Percentiles rank a stretch among this genome's conserved stretches.
Conservation (phyloP, 2,888 invertebrate genomes). For the Magallana nippona region DNA sequence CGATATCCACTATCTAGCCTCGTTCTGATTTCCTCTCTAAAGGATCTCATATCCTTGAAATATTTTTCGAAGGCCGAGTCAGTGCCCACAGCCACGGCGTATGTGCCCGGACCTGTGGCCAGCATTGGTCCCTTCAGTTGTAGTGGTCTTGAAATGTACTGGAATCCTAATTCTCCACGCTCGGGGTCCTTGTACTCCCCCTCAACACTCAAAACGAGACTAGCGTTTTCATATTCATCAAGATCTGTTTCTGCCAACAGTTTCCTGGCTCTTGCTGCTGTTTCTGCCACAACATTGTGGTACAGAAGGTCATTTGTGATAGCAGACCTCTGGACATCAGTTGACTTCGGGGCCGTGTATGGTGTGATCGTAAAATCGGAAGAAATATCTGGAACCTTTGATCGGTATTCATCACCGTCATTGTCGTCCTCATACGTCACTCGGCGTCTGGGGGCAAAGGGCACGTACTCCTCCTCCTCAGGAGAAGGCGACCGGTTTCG, state of each 20-base stretch:
- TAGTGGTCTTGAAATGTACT: constrained; percentile 71
- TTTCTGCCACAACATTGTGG: constrained; percentile 66
- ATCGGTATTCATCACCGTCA: constrained; percentile 46
- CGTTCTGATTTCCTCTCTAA: constrained; percentile 61
- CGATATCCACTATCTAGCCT: constrained; percentile 63
- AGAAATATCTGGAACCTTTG: constrained; percentile 53
- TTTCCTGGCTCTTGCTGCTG: constrained; percentile 66
- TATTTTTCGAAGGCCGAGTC: constrained; percentile 62
- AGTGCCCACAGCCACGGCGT: constrained; percentile 56
- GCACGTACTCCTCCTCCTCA: constrained; percentile 67
- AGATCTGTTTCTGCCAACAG: constrained; percentile 63
- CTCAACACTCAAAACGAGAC: constrained; percentile 71
- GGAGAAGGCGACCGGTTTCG: constrained; percentile 50
- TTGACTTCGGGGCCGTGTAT: constrained; percentile 16
- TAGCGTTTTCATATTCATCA: constrained; percentile 68
- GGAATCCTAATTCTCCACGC: constrained; percentile 61
- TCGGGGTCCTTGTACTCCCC: constrained; percentile 67
- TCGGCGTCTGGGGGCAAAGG: constrained; percentile 64
- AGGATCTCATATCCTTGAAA: constrained; percentile 60
- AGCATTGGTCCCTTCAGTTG: constrained; percentile 63
- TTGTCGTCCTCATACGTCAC: constrained; percentile 59
- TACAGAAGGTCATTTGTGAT: constrained; percentile 61
- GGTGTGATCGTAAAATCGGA: constrained; percentile 21
- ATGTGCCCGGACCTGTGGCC: constrained; percentile 51
- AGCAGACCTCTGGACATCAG: constrained; percentile 52